A percentile compares a stretch with the other conserved stretches of the same genome.
Evolutionary conservation across 1,140 invertebrate genomes (phyloP).

Genomic region (Steinernema khuongi): DNA sequence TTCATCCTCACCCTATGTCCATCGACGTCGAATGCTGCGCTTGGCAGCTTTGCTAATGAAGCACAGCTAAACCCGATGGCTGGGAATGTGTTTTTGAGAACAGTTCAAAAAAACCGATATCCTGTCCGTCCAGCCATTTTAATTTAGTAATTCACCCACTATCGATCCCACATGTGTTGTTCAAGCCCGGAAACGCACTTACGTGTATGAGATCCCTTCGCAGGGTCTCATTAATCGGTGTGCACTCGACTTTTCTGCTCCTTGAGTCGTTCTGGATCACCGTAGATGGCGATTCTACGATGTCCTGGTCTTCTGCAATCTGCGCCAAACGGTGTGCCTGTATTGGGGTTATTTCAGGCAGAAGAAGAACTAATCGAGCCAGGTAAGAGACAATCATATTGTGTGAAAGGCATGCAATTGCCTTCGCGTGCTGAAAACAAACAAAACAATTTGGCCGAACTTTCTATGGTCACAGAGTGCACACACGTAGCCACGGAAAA

Average conservation of each 20-base stretch:
- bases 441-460: background rate
- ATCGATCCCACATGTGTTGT: background rate
- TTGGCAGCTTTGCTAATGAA: conserved; percentile 12
- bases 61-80: conserved; percentile 20
- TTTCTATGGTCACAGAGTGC: no score
- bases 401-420: background rate
- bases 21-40: no score
- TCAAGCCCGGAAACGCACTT: background rate
- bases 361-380: conserved; percentile 45
- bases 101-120: background rate
- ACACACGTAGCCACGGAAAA: background rate
- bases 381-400: conserved; percentile 48
- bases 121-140: background rate
- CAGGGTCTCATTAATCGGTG: conserved; percentile 45
- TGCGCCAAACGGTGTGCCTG: conserved; percentile 38
- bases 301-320: conserved; percentile 28
- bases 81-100: background rate
- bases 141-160: conserved; percentile 9
- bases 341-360: conserved; percentile 43
- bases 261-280: conserved; percentile 9
- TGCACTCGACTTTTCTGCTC: conserved; percentile 28
- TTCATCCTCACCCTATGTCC: no score
- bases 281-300: background rate
- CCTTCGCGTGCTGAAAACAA: background rate
- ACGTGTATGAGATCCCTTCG: conserved; percentile 50